Base-by-base conservation (phyloP, 2,888 invertebrate genomes). In the Ceramica pisi region DNA sequence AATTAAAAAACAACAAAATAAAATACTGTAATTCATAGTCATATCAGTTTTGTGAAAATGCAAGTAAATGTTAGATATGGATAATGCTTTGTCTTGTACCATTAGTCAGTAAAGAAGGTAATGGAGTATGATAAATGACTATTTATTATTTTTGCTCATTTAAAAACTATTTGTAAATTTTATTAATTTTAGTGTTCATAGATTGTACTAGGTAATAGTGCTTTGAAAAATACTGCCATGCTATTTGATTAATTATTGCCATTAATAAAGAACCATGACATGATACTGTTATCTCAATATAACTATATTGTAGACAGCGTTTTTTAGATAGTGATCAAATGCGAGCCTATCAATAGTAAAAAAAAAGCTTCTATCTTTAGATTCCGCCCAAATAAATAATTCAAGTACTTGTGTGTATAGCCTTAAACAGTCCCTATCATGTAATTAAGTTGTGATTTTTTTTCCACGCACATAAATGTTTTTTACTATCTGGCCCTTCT, bases 241-340 rank as follows among this genome's bases (percentile, higher is more conserved):
- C 66, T 50, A 10, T 48, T 41, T 48, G 6, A 46, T 19, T 67
- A 61, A 50, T 46, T 55, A 41, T 65, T 74, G 55, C 23, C 48
- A 55, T 74, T 53, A 63, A 51, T 72, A 65, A 50, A 35, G n/a
- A 35, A 35, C 60, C 75, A 74, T 74, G 73, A 67, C 75, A 61
- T 59, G 44, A 48, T 41, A 53, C 4, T 46, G 26, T 55, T 59
- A 16, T 44, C n/a, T 51, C 5, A 50, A 64, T 10, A 19, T 21
- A 4, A 10, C 23, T n/a, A n/a, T n/a, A n/a, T n/a, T n/a, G n/a
- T n/a, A n/a, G n/a, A n/a, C n/a, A n/a, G n/a, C n/a, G n/a, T n/a
- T n/a, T n/a, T n/a, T n/a, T n/a, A n/a, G n/a, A n/a, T n/a, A n/a
- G n/a, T n/a, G n/a, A n/a, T n/a, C n/a, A n/a, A n/a, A n/a, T n/a